Evolutionary conservation across 2,888 invertebrate species (phyloP).

Genomic region (Chloroclystis v-ata): DNA sequence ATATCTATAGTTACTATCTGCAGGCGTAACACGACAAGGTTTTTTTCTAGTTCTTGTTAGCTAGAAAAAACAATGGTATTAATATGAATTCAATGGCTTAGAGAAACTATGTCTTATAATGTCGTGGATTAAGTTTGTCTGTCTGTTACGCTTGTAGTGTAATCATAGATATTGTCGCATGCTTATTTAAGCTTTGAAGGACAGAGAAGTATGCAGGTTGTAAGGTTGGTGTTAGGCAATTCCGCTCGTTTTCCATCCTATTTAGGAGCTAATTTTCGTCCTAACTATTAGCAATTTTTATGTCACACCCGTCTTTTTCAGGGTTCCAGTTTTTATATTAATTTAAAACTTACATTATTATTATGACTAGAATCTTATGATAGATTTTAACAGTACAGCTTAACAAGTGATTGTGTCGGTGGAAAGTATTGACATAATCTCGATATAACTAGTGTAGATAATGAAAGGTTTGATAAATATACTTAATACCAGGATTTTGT

Average conservation of each 20-base stretch:
- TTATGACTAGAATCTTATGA: conserved; percentile 16
- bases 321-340: conserved; percentile 41
- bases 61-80: no score
- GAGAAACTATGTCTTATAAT: no score
- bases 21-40: no score
- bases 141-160: background rate
- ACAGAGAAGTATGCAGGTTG: conserved; percentile 67
- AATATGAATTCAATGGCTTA: no score
- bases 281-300: conserved; percentile 24
- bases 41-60: conserved; percentile 22
- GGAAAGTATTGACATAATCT: conserved; percentile 14
- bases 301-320: conserved; percentile 38
- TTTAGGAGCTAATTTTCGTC: conserved; percentile 38
- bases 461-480: conserved; percentile 30
- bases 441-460: conserved; percentile 24
- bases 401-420: conserved; percentile 12
- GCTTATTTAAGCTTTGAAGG: conserved; percentile 66
- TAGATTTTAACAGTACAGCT: conserved; percentile 13
- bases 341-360: conserved; percentile 12
- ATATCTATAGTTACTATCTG: conserved; percentile 40
- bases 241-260: conserved; percentile 38
- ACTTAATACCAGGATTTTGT: conserved; percentile 67
- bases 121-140: no score
- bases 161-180: conserved; percentile 54
- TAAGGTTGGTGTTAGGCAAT: conserved; percentile 36